Evolutionary conservation across 2,888 invertebrate genomes (phyloP), one percentile per base, ranked within the genome.

Genomic region (Stenurella melanura): DNA sequence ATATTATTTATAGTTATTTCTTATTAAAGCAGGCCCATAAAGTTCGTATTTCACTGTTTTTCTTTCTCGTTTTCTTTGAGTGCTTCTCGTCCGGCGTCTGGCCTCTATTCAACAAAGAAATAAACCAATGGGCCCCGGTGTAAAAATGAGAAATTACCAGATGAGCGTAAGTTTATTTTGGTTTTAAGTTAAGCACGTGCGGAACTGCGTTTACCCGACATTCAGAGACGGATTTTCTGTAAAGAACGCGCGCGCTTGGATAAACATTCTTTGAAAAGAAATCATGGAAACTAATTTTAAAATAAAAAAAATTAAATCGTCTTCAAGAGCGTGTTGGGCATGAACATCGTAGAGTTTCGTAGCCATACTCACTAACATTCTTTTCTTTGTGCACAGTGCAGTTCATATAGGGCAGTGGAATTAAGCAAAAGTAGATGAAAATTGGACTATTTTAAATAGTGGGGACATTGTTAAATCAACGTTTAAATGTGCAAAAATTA

Each of bases 141-240:
- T 68, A 75, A 76, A 80, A 83, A 79, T 78, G 77, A 74, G 69
- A 76, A 77, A 78, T 78, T 77, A 77, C 78, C 82, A 81, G 81
- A 80, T 82, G 82, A 79, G 73, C 68, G 79, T 61, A 74, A 60
- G 81, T 82, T 82, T 83, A 83, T 83, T 83, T 82, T 83, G 26
- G 82, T 79, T 78, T 76, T 77, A 69, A 77, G 77, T 77, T 42
- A 60, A 77, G 80, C 83, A 83, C 83, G 83, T 83, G 82, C 78
- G 72, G 17, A 54, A 17, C 42, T 42, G 38, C 15, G 15, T 38
- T 60, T 21, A n/a, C 7, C n/a, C 9, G 34, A 34, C 26, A 21
- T 19, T 1, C 21, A 58, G 21, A 58, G 15, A 19, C 58, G 21
- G 3, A 19, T 58, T 58, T 58, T 58, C 11, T n/a, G 50, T n/a